Percentiles rank a stretch among this genome's conserved stretches.
phyloP scores from a whole-genome alignment of 1,140 invertebrate genomes.

The Calycopis cecrops region DNA sequence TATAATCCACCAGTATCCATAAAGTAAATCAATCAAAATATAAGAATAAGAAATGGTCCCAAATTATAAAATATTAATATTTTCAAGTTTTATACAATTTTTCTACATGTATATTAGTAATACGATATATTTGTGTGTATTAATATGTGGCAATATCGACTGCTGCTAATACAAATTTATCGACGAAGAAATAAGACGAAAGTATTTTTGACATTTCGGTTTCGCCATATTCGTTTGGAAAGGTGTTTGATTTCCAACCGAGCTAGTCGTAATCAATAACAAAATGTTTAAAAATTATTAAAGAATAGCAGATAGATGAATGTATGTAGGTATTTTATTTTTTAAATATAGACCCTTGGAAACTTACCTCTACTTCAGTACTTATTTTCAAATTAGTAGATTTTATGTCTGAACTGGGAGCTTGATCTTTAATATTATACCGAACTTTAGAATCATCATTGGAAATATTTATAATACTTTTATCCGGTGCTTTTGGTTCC shows the following conservation, averaged over 20 bases:
- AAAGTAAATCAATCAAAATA: no score
- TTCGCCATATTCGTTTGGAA: constrained; percentile 10
- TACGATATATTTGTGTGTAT: not conserved
- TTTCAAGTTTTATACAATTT: not conserved
- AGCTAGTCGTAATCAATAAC: not conserved
- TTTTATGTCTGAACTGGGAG: constrained; percentile 54
- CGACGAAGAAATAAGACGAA: constrained; percentile 3
- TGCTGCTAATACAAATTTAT: not conserved
- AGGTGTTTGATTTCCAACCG: constrained; percentile 7
- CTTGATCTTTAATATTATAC: constrained; percentile 52
- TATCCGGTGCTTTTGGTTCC: constrained; percentile 81
- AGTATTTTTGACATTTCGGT: constrained; percentile 10
- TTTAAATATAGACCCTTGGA: not conserved
- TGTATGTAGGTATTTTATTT: not conserved
- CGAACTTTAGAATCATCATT: constrained; percentile 57
- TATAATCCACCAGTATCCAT: no score
- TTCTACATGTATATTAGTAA: not conserved
- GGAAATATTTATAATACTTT: constrained; percentile 69
- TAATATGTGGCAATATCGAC: not conserved
- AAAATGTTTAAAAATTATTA: not conserved
- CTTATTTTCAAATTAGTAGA: constrained; percentile 34
- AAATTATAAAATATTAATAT: not conserved
- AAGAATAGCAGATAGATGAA: not conserved
- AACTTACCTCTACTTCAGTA: constrained; percentile 60
- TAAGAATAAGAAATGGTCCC: not conserved